Evolutionary conservation across 2,797 vertebrate species (phyloP).

Genomic region (Propithecus deckenii): DNA sequence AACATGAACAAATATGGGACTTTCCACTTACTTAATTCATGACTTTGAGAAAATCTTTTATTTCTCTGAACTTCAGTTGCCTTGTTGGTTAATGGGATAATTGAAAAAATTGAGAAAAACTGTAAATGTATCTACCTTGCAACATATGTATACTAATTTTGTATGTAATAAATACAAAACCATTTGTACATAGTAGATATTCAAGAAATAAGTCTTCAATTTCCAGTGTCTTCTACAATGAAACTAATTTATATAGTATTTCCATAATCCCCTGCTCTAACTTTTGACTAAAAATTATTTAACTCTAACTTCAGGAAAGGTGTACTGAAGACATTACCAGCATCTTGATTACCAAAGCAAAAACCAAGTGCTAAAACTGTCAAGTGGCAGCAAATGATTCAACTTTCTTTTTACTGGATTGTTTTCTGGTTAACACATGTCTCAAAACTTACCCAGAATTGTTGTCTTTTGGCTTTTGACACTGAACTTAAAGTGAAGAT

Average conservation of each 20-base stretch:
- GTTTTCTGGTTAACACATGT: constrained; percentile 52
- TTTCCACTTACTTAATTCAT: neutral
- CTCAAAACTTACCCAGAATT: constrained; percentile 56
- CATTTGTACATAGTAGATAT: neutral
- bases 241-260: neutral
- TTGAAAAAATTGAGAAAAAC: neutral
- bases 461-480: constrained; percentile 48
- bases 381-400: neutral
- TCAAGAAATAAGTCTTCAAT: constrained; percentile 12
- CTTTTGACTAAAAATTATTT: neutral
- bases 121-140: neutral
- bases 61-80: neutral
- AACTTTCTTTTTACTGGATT: constrained; percentile 2
- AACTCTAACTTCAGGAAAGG: neutral
- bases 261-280: neutral
- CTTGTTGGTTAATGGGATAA: neutral
- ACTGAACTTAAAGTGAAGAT: constrained; percentile 63
- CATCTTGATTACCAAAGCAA: neutral
- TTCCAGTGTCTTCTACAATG: neutral
- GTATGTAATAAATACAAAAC: neutral
- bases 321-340: neutral
- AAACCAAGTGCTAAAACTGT: neutral
- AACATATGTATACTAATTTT: neutral
- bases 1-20: neutral
- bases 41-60: neutral